These are phyloP conservation scores for Cataglyphis altisquamis DNA, from an alignment of 2,888 invertebrate genomes.

Conservation along the genomic window DNA sequence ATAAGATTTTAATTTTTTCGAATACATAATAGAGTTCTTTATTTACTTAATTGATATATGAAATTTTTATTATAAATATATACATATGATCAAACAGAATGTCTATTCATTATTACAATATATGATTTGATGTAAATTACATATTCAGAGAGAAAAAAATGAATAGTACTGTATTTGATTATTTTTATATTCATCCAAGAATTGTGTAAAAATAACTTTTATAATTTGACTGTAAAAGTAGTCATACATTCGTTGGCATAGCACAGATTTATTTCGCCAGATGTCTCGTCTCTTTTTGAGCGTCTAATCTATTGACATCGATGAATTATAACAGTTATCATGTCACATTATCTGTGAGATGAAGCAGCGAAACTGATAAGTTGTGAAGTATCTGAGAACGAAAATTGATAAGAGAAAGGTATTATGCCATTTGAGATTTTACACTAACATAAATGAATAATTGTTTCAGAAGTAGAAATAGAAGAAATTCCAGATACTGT, in stretches of 20 bases:
- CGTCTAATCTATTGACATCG: too few relatives aligned
- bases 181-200: neutral
- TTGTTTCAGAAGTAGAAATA: neutral
- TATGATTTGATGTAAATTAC: neutral
- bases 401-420: neutral
- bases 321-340: neutral
- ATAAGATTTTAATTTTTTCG: constrained; percentile 41
- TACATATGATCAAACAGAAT: neutral
- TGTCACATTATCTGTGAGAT: neutral
- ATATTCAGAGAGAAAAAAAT: neutral
- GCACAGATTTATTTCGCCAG: neutral
- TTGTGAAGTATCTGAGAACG: neutral
- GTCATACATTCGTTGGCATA: neutral
- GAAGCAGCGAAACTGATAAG: neutral
- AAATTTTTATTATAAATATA: constrained; percentile 8
- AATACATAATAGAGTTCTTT: neutral
- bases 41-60: neutral
- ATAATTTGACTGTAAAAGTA: neutral
- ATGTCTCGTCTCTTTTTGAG: neutral
- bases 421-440: neutral
- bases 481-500: too few relatives aligned
- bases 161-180: neutral
- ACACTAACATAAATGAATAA: neutral
- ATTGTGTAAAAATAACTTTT: neutral
- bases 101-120: neutral